Conservation (phyloP, 2,113 vertebrate genomes). For the Oreochromis niloticus region DNA sequence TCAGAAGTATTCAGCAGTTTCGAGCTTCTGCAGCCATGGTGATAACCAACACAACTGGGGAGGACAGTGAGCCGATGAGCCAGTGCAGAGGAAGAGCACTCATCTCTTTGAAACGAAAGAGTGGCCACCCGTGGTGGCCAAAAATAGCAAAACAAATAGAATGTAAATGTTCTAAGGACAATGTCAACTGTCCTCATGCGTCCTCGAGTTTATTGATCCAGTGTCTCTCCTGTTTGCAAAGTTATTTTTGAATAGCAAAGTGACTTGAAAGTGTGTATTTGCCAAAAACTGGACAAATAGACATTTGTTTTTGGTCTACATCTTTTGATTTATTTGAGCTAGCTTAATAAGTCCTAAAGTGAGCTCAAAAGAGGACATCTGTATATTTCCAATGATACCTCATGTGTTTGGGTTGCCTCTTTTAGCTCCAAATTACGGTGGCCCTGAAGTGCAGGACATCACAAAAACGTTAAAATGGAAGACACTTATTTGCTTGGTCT, state of each 20-base stretch:
- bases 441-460: neutral
- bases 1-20: neutral
- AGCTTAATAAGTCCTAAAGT: accelerated
- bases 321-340: neutral
- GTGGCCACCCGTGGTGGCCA: neutral
- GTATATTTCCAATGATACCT: neutral
- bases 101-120: neutral
- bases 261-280: neutral
- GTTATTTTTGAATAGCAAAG: neutral
- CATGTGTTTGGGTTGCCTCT: neutral
- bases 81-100: neutral
- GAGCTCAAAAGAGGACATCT: neutral
- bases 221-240: neutral
- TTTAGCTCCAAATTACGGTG: neutral
- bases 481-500: neutral
- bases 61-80: neutral
- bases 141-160: neutral
- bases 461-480: neutral
- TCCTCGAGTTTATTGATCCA: accelerated
- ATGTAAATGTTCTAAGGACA: accelerated
- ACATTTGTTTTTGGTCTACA: neutral
- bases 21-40: neutral
- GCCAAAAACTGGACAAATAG: neutral
- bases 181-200: accelerated
- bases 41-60: neutral